Evolutionary conservation across 2,797 vertebrate species (phyloP), one percentile per base, ranked within the genome.

Genomic region (Sebastes miniatus): DNA sequence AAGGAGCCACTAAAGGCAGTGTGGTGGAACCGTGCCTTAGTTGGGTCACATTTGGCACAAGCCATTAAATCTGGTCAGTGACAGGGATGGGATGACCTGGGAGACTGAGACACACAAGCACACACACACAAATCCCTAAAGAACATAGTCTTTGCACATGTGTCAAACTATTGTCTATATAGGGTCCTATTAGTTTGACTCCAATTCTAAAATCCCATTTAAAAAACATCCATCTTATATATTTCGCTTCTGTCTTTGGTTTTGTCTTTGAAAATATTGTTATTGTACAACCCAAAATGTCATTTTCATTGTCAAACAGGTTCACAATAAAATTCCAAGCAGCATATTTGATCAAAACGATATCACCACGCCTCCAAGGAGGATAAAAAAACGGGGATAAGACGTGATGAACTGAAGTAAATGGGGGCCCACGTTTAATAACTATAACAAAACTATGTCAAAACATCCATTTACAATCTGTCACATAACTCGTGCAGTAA

Each of bases 11-110:
- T 95, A 91, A 92, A 95, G 89, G 87, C 90, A 83, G 83, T 69
- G 90, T 88, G 87, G 90, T 90, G 90, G 83, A 92, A 95, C 87
- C 27, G 77, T 90, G 92, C 84, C 83, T 78, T 80, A 90, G 94
- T 75, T 91, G 90, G 91, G 86, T 90, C 84, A 83, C 81, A 90
- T 50, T 94, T 93, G 91, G 94, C 92, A 94, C 81, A 94, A 95
- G 91, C 91, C 93, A 94, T 95, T 96, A 95, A 95, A 90, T 87
- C 85, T 89, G 89, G 39, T 77, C 91, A 91, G 86, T 89, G 93
- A 89, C 87, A 76, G 69, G 54, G 67, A 74, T 50, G 50, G 80
- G 71, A 62, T 29, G 71, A 89, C 81, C 68, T 76, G 9, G 10
- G 22, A 68, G 77, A 76, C 34, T 8, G 20, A 79, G 12, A 11